phyloP scores from a whole-genome alignment of 2,113 vertebrate species.

The Sebastes schlegelii region DNA sequence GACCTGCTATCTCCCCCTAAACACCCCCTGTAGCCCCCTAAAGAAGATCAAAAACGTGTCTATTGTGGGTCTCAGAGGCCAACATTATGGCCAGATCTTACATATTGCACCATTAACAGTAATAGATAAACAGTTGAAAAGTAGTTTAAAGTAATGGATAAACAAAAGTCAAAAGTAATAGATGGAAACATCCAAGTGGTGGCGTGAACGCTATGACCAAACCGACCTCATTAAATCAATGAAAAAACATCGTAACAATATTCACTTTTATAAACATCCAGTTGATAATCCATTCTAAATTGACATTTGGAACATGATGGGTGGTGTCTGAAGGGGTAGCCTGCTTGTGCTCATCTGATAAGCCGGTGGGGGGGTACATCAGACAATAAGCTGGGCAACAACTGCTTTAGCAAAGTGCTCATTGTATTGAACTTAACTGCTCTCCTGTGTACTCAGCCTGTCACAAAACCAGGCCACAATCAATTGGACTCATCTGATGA shows the following conservation, averaged over 20 bases:
- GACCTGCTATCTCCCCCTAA: too few relatives aligned
- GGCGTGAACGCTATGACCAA: too few relatives aligned
- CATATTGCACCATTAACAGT: too few relatives aligned
- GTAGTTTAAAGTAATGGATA: too few relatives aligned
- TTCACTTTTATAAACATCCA: not conserved
- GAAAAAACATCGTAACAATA: not conserved
- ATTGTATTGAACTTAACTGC: conserved; percentile 11
- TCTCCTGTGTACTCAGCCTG: conserved; percentile 40
- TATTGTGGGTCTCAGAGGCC: too few relatives aligned
- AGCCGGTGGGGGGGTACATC: not conserved
- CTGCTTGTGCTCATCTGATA: not conserved
- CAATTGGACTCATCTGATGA: conserved; percentile 65
- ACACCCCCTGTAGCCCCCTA: too few relatives aligned
- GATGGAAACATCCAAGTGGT: too few relatives aligned
- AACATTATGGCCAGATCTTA: too few relatives aligned
- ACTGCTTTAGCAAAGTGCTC: not conserved
- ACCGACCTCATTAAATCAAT: not conserved
- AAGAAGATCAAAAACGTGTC: too few relatives aligned
- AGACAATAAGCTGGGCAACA: not conserved
- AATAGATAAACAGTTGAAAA: too few relatives aligned
- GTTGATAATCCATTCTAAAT: not conserved
- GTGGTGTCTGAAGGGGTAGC: not conserved
- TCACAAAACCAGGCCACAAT: conserved; percentile 69
- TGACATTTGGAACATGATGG: not conserved
- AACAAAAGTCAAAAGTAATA: too few relatives aligned